These are phyloP conservation scores for Agrotis segetum DNA, from an alignment of 2,888 invertebrate genomes.

Conservation along the genomic window DNA sequence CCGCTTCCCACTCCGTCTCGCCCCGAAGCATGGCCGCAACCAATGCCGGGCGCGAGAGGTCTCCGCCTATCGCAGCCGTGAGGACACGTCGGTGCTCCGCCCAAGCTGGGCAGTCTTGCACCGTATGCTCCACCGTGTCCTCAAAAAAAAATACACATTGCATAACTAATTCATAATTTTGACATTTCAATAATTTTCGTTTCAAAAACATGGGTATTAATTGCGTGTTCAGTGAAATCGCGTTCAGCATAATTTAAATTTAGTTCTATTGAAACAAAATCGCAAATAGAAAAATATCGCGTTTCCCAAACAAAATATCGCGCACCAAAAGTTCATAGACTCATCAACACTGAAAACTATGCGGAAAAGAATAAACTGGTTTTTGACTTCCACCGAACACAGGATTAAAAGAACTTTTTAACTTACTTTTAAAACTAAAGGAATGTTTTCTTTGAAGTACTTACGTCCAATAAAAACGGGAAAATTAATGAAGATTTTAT, in stretches of 20 bases:
- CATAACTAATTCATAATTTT: not conserved
- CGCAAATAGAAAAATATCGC: constrained; percentile 10
- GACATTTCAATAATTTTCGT: not conserved
- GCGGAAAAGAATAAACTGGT: constrained; percentile 5
- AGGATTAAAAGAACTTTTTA: not conserved
- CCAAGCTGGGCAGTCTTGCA: too few relatives aligned
- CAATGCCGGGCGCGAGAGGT: too few relatives aligned
- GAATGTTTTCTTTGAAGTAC: constrained; percentile 41
- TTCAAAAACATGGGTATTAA: not conserved
- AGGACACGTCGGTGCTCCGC: too few relatives aligned
- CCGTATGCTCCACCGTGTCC: too few relatives aligned
- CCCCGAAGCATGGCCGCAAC: too few relatives aligned
- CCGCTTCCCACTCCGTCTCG: too few relatives aligned
- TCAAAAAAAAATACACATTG: too few relatives aligned
- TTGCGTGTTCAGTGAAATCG: not conserved
- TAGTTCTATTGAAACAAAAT: not conserved
- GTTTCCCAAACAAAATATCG: not conserved
- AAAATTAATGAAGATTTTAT: not conserved
- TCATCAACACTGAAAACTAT: constrained; percentile 3
- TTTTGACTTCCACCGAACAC: not conserved
- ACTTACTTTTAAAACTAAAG: not conserved
- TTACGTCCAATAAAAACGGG: not conserved
- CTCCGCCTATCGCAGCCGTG: too few relatives aligned
- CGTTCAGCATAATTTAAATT: too few relatives aligned
- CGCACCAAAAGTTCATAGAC: not conserved